These are phyloP conservation scores for Morpho deidamia DNA, from an alignment of 2,888 invertebrate genomes.

Conservation along the genomic window DNA sequence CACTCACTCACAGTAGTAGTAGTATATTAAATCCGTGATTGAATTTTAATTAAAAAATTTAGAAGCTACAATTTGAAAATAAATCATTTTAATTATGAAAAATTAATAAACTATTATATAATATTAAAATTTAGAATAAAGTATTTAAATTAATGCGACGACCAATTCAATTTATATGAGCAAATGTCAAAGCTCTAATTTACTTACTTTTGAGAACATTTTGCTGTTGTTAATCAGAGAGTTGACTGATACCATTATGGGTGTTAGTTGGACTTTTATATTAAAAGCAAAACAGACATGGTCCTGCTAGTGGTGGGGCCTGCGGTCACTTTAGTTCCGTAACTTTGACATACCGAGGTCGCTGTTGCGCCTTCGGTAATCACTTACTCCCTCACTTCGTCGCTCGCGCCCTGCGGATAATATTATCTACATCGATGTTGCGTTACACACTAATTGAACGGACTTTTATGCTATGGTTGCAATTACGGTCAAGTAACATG, in stretches of 20 bases:
- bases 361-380: constrained; percentile 51
- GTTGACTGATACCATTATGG: constrained; percentile 75
- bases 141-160: too few species aligned
- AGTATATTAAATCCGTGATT: too few species aligned
- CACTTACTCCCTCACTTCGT: constrained; percentile 36
- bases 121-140: too few species aligned
- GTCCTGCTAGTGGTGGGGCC: constrained; percentile 63
- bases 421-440: constrained; percentile 30
- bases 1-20: too few species aligned
- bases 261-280: constrained; percentile 68
- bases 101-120: too few species aligned
- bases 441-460: constrained; percentile 24
- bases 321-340: constrained; percentile 73
- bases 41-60: too few species aligned
- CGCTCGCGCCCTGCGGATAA: constrained; percentile 29
- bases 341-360: constrained; percentile 78
- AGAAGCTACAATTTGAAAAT: too few species aligned
- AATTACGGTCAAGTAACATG: constrained; percentile 1
- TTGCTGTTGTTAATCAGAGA: constrained; percentile 71
- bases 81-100: too few species aligned
- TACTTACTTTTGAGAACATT: constrained; percentile 76
- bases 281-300: constrained; percentile 70
- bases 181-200: not conserved
- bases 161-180: too few species aligned
- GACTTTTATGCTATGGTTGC: constrained; percentile 5